Conservation (phyloP, 2,888 invertebrate species). For the Parnassius glacialis region DNA sequence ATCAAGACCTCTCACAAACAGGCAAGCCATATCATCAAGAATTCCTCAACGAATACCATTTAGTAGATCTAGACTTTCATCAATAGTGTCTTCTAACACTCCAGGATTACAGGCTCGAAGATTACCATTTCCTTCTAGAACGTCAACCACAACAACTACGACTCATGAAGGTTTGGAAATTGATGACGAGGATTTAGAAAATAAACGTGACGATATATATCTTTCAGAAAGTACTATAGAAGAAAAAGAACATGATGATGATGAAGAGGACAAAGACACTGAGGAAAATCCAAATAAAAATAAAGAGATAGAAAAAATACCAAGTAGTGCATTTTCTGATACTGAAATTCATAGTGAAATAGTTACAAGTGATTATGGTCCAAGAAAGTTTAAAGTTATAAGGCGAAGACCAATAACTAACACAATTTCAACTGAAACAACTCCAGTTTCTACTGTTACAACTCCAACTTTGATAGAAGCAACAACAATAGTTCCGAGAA, state of each 20-base stretch:
- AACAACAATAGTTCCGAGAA: slow-evolving; percentile 19
- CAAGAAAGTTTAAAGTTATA: slow-evolving; percentile 22
- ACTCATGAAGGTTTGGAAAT: slow-evolving; percentile 44
- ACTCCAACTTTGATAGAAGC: slow-evolving; percentile 8
- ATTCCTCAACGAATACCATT: slow-evolving; percentile 53
- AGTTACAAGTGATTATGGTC: slow-evolving; percentile 18
- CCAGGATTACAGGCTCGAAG: slow-evolving; percentile 51
- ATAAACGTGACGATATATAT: slow-evolving; percentile 63
- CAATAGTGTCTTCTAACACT: slow-evolving; percentile 34
- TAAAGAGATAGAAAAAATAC: slow-evolving; percentile 31
- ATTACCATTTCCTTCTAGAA: slow-evolving; percentile 54
- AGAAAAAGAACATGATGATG: slow-evolving; percentile 68
- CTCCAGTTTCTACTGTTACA: slow-evolving; percentile 10
- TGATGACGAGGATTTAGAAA: slow-evolving; percentile 57
- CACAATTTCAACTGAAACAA: slow-evolving; percentile 10
- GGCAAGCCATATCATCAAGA: slow-evolving; percentile 38
- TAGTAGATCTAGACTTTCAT: slow-evolving; percentile 47
- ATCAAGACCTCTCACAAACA: slow-evolving; percentile 11
- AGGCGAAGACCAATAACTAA: slow-evolving; percentile 18
- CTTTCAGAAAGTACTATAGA: slow-evolving; percentile 75
- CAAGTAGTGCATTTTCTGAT: slow-evolving; percentile 30
- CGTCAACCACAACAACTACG: slow-evolving; percentile 50
- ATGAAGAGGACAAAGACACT: slow-evolving; percentile 36
- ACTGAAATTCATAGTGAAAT: slow-evolving; percentile 17
- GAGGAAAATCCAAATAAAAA: slow-evolving; percentile 30